Base-by-base conservation (phyloP, 2,797 vertebrate species). In the Halcyon chelicuti region DNA sequence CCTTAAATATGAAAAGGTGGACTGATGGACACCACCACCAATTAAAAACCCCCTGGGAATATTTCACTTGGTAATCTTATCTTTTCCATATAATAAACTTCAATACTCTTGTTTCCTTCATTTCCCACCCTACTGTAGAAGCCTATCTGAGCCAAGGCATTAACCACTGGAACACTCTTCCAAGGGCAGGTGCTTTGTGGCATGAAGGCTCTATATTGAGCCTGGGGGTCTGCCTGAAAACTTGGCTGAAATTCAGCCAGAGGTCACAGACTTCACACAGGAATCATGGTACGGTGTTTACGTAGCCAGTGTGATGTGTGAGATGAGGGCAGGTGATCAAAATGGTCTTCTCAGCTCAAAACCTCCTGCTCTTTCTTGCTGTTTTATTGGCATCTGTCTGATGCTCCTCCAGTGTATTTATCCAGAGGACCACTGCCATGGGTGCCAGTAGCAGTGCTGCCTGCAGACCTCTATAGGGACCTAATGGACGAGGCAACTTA, bases 21-120 rank as follows among this genome's bases (percentile, higher is more conserved):
- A 9, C 20, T 4, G 15, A 82, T 39, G 60, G 57, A 42, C 40
- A 61, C 31, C 12, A 65, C 33, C 37, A 68, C 29, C 3, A 7
- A 13, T 54, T 80, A 83, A 86, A 94, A 78, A 8, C 7, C 29
- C 65, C 22, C 51, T 60, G 37, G 85, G 87, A 79, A 37, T 89
- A 79, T 88, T 89, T 84, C 52, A 49, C 33, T 15, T 33, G 7
- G 33, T 71, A 62, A 79, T 52, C 46, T 57, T 12, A 40, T 94
- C 92, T 57, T 89, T 94, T 62, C 66, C 42, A 28, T 85, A 66
- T 88, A 93, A 78, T 51, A 73, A 88, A 71, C 60, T 84, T 26
- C 16, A 58, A 57, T 73, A 49, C 23, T 79, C 33, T 25, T 18
- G 9, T 78, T 94, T 81, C 79, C 55, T 81, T 66, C 35, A 49